Evolutionary conservation across 2,113 vertebrate species (phyloP), one percentile per base, ranked within the genome.

Genomic region (Psammodynastes pulverulentus): DNA sequence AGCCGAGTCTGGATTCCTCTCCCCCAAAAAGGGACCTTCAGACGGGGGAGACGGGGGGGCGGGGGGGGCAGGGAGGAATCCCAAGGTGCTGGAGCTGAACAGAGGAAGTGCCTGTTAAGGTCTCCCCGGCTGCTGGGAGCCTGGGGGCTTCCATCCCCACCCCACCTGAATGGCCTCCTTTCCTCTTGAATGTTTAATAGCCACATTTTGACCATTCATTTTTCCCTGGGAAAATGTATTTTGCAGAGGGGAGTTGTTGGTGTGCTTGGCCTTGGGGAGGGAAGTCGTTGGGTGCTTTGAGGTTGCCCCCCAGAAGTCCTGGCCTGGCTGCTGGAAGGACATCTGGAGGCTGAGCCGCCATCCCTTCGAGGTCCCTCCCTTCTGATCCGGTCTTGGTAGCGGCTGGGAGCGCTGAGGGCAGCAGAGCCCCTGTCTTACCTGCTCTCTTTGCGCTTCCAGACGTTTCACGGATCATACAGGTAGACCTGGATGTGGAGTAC

Each of bases 401-500:
- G 0, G 9, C 43, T 46, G 43, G 84, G 43, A 46, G 9, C 3
- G 9, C 43, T 21, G 43, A 26, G 26, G 1, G 19, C 84, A 48
- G 26, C 45, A 15, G 48, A 13, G 45, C 23, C 3, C 24, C 46
- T 0, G 85, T 29, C 10, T 49, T n/a, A 46, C 85, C 84, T 26
- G 13, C 10, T 15, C 10, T 15, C 29, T 93, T 92, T 93, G 93
- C 56, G 86, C 88, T 97, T 94, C 91, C 96, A 99, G 99, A 98
- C 94, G 97, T 99, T 95, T 97, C 96, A 0, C 97, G 34, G 84
- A 98, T 99, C 52, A 98, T 99, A 92, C 99, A 99, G 97, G 97
- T 99, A 91, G 99, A 99, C 94, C 97, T 99, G 90, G 99, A 99
- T 94, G 97, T 99, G 52, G 99, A 99, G 94, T 99, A 98, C 97